Evolutionary conservation across 2,888 invertebrate species (phyloP), one percentile per base, ranked within the genome.

Genomic region (Carcina quercana): DNA sequence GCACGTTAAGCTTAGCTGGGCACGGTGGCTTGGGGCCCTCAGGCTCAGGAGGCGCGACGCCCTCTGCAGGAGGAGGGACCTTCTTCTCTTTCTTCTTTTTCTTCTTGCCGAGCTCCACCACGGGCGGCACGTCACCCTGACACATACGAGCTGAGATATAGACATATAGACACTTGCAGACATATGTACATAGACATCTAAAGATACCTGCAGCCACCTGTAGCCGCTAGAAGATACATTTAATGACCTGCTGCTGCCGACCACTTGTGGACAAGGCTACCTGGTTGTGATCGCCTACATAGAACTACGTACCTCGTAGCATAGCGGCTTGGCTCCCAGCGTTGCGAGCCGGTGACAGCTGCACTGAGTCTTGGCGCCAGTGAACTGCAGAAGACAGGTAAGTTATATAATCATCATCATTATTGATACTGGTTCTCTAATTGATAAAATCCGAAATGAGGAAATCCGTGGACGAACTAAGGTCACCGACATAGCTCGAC

Each of bases 291-390:
- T n/a, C n/a, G n/a, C n/a, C n/a, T n/a, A n/a, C n/a, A n/a, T n/a
- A n/a, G n/a, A n/a, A n/a, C n/a, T n/a, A n/a, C n/a, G n/a, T n/a
- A n/a, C 12, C 10, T 1, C 12, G n/a, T 11, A 11, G 24, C 24
- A 24, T 24, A 10, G 6, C 6, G 24, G 24, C 12, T 11, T 6
- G 3, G 5, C 24, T 11, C 11, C 24, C 24, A 24, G 12, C 11
- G 8, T 30, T 0, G 76, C 78, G 20, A 78, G 28, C 31, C 70
- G 54, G 21, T 74, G 63, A 30, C 80, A 80, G 54, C 71, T 76
- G 66, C 80, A 80, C 39, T 75, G 63, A 2, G 40, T 50, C 43
- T 74, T 75, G 25, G 70, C 61, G 1, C 56, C 50, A 1, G 65
- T 59, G 20, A 59, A 67, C 78, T 79, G 72, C 8, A 63, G 60